Conservation (phyloP, 2,113 vertebrate genomes). For the Laticauda colubrina region DNA sequence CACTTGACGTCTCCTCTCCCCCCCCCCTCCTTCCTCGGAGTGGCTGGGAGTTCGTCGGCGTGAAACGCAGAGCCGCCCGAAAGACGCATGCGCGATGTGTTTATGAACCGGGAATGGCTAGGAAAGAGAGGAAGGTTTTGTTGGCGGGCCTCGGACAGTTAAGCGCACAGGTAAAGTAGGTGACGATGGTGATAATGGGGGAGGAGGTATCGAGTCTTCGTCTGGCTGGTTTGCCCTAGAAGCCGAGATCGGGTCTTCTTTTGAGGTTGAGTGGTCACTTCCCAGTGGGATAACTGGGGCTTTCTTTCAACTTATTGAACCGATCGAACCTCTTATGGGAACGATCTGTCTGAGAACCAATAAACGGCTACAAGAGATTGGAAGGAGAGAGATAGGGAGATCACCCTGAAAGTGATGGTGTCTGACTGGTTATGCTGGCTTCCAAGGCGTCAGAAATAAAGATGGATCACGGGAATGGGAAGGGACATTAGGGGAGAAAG, state of each 20-base stretch:
- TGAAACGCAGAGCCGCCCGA: neutral
- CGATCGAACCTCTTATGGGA: neutral
- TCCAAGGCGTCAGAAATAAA: neutral
- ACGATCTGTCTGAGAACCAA: neutral
- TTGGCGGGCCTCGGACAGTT: neutral
- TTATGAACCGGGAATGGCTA: neutral
- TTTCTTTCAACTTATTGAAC: neutral
- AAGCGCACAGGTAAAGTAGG: neutral
- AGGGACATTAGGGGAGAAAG: neutral
- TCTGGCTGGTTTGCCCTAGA: neutral
- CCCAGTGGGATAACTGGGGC: neutral
- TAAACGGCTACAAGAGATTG: neutral
- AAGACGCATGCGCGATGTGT: neutral
- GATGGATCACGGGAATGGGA: neutral
- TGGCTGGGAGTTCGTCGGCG: neutral
- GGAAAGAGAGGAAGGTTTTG: neutral
- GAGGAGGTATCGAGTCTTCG: neutral
- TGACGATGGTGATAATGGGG: neutral
- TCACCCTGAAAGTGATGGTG: neutral
- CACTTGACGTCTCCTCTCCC: neutral
- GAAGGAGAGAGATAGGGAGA: neutral
- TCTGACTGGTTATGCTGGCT: neutral
- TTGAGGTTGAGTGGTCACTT: neutral
- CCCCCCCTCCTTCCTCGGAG: neutral
- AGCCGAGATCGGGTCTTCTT: neutral